Evolutionary conservation across 2,888 invertebrate species (phyloP).

Genomic region (Mycalesis mineus): DNA sequence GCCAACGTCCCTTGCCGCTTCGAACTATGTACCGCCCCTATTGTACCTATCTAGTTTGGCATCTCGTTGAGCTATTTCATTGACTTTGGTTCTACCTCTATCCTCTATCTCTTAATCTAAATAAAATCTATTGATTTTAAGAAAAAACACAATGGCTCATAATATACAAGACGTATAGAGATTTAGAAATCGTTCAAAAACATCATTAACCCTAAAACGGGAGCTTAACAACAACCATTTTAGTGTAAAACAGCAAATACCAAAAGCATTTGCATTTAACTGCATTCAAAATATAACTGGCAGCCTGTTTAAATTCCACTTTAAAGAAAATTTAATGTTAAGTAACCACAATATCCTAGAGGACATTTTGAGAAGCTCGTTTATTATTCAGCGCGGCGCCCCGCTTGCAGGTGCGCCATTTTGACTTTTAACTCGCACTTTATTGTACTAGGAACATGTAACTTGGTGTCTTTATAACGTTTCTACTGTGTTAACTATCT

Average conservation of each 20-base stretch:
- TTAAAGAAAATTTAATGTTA: neutral
- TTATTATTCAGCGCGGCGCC: neutral
- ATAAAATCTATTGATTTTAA: too few relatives aligned
- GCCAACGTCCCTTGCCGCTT: too few relatives aligned
- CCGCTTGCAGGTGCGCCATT: neutral
- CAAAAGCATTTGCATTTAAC: neutral
- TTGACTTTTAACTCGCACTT: constrained; percentile 4
- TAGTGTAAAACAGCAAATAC: neutral
- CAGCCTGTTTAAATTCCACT: neutral
- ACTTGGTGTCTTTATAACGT: neutral
- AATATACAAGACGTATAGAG: too few relatives aligned
- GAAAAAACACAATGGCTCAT: too few relatives aligned
- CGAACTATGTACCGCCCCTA: too few relatives aligned
- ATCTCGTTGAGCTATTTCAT: too few relatives aligned
- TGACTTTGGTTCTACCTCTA: too few relatives aligned
- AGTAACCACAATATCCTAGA: neutral
- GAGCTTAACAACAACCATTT: too few relatives aligned
- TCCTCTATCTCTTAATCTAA: too few relatives aligned
- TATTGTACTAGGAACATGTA: neutral
- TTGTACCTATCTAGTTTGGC: too few relatives aligned
- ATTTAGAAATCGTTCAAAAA: too few relatives aligned
- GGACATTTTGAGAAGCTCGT: constrained; percentile 2
- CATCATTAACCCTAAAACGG: too few relatives aligned
- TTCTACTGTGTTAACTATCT: neutral
- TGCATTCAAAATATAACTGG: neutral